phyloP scores from a whole-genome alignment of 1,140 invertebrate genomes.

The Halictus rubicundus region DNA sequence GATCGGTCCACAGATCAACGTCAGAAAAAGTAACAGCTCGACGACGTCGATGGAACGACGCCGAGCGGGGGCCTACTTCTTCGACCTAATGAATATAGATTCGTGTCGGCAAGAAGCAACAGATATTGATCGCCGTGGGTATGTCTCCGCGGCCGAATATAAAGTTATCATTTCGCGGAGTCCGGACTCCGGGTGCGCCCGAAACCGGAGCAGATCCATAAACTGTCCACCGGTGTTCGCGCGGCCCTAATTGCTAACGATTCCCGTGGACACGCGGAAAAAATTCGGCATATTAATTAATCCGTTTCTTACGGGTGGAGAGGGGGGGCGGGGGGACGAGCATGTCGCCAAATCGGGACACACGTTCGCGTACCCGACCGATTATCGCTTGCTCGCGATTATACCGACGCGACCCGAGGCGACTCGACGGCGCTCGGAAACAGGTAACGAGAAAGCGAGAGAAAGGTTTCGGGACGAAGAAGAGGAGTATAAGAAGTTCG shows the following conservation, averaged over 20 bases:
- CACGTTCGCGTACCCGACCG: slow-evolving; percentile 17
- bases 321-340: no score
- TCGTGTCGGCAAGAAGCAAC: slow-evolving; percentile 52
- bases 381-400: slow-evolving; percentile 18
- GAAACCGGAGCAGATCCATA: neutral
- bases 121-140: slow-evolving; percentile 61
- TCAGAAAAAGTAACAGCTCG: slow-evolving; percentile 46
- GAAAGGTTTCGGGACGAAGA: neutral
- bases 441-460: slow-evolving; percentile 21
- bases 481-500: neutral
- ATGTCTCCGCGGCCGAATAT: slow-evolving; percentile 51
- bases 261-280: neutral
- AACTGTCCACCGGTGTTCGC: no score
- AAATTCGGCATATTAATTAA: slow-evolving; percentile 24
- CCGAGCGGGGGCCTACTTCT: slow-evolving; percentile 38
- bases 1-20: slow-evolving; percentile 36
- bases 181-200: neutral
- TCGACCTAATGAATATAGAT: slow-evolving; percentile 64
- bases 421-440: no score
- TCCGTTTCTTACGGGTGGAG: neutral
- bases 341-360: slow-evolving; percentile 11
- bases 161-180: slow-evolving; percentile 58
- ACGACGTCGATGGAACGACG: slow-evolving; percentile 55
- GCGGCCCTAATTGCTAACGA: slow-evolving; percentile 24
- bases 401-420: no score